Conservation (phyloP, 2,797 vertebrate species). For the Coendou prehensilis region DNA sequence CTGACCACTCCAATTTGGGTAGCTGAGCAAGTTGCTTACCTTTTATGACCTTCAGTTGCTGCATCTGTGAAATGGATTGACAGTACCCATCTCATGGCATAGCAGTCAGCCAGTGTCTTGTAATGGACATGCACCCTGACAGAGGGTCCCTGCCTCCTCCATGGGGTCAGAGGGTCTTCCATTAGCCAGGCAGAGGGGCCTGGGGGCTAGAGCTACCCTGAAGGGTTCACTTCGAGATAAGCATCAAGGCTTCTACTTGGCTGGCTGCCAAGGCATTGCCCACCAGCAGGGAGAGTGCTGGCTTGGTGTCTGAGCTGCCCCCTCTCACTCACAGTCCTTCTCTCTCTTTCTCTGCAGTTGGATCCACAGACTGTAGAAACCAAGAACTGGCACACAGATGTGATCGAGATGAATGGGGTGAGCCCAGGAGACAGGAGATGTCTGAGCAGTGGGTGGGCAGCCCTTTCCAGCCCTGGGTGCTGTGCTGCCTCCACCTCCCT, state of each 20-base stretch:
- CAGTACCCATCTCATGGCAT: background rate
- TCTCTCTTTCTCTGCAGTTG: conserved; percentile 91
- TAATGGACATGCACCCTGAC: background rate
- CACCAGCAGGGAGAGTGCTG: background rate
- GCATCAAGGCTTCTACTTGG: background rate
- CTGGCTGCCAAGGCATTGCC: accelerated
- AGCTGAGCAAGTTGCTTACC: background rate
- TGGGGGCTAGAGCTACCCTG: background rate
- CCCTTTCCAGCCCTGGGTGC: accelerated
- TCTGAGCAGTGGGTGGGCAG: background rate
- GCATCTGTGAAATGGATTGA: background rate
- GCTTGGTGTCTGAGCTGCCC: background rate
- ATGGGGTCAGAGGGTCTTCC: background rate
- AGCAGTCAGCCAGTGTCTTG: background rate
- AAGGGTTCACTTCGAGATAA: background rate
- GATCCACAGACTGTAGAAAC: conserved; percentile 97
- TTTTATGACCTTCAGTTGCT: background rate
- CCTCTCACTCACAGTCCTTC: background rate
- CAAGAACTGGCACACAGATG: conserved; percentile 99
- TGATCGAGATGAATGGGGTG: conserved; percentile 99
- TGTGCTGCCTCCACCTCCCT: background rate
- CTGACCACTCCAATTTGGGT: background rate
- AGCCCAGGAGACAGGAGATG: conserved; percentile 13
- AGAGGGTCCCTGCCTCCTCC: background rate
- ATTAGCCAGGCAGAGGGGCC: background rate